Evolutionary conservation across 2,888 invertebrate species (phyloP), one percentile per base, ranked within the genome.

Genomic region (Cerceris ruficornis): DNA sequence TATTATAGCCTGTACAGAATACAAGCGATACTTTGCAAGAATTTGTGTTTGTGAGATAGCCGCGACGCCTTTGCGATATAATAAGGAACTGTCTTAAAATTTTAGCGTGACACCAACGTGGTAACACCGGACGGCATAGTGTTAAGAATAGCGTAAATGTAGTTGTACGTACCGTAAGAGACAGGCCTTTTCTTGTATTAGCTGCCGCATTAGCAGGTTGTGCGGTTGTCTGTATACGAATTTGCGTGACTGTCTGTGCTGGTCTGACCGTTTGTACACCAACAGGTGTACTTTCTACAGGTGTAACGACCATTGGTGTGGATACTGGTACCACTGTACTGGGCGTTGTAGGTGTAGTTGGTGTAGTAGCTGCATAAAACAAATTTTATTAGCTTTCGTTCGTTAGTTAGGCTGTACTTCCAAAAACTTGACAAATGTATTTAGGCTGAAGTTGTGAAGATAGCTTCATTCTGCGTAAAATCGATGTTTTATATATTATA

Each of bases 101-200:
- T n/a, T n/a, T n/a, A n/a, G n/a, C n/a, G n/a, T n/a, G n/a, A n/a
- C n/a, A n/a, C n/a, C n/a, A n/a, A n/a, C n/a, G n/a, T n/a, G n/a
- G n/a, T n/a, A n/a, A n/a, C n/a, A n/a, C n/a, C n/a, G n/a, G n/a
- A n/a, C n/a, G n/a, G n/a, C n/a, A n/a, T n/a, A n/a, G n/a, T n/a
- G n/a, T n/a, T 7, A 39, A 4, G 46, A 11, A 46, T 46, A 46
- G 9, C 5, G 11, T 11, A 11, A 46, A n/a, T 50, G n/a, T 50
- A n/a, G 9, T 50, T 59, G 7, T 49, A 86, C 90, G 91, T 90
- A 95, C 96, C 92, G 96, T 96, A 42, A 96, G 94, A n/a, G 96
- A 95, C 6, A 96, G 92, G 50, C 95, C 95, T 84, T 95, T 93
- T 77, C 95, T 91, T 71, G 95, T 93, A 83, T 93, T 94, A 0